These are phyloP conservation scores for Notarius quadriscutis DNA, from an alignment of 2,113 vertebrate species.

Conservation along the genomic window DNA sequence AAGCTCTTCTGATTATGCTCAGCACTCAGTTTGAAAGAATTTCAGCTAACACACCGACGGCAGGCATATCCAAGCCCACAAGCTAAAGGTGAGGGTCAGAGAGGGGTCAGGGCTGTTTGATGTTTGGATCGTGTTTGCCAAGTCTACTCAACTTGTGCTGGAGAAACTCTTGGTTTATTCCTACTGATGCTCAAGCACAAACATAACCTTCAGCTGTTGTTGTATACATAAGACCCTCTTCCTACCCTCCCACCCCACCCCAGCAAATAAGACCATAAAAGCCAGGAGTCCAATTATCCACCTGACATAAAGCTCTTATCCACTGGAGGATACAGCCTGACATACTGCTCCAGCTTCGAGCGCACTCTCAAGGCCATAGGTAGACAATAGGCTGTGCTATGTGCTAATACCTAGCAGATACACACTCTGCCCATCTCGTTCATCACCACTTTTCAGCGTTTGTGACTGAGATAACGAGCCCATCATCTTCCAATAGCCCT, in stretches of 20 bases:
- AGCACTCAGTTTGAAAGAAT: constrained; percentile 34
- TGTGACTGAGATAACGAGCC: constrained; percentile 50
- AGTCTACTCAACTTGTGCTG: constrained; percentile 23
- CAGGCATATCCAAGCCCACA: constrained; percentile 19
- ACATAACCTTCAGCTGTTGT: constrained; percentile 54
- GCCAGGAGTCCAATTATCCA: constrained; percentile 54
- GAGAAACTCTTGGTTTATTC: constrained; percentile 30
- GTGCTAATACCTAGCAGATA: constrained; percentile 50
- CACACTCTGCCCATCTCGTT: constrained; percentile 50
- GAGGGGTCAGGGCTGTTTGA: constrained; percentile 36
- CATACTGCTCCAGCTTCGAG: constrained; percentile 46
- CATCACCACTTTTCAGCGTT: constrained; percentile 46
- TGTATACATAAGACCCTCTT: constrained; percentile 51
- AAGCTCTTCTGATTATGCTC: constrained; percentile 55
- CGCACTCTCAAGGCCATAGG: constrained; percentile 48
- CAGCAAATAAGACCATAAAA: constrained; percentile 55
- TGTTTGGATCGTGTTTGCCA: constrained; percentile 23
- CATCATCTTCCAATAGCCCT: constrained; percentile 52
- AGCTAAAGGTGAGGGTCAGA: constrained; percentile 38
- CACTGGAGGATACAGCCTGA: constrained; percentile 47
- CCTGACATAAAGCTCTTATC: constrained; percentile 56
- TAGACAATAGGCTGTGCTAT: constrained; percentile 37
- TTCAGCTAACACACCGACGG: constrained; percentile 23
- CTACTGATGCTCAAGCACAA: constrained; percentile 33
- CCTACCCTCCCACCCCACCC: constrained; percentile 28